Base-by-base conservation (phyloP, 2,113 vertebrate species). In the Brienomyrus brachyistius region DNA sequence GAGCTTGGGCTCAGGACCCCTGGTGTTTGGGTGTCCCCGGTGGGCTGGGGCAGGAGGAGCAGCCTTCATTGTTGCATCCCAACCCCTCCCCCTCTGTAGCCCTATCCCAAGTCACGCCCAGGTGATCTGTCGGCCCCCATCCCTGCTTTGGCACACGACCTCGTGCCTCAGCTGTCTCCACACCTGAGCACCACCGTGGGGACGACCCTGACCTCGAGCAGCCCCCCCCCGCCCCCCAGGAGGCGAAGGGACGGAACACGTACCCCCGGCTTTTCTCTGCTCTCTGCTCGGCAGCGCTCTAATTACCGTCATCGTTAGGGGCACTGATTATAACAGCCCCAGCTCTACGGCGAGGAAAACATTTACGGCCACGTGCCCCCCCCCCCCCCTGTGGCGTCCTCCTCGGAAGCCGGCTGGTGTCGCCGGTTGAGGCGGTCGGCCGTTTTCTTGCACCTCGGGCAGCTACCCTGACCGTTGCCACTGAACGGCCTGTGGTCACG, bases 141-240 rank as follows among this genome's bases (percentile, higher is more conserved):
- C 88, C 74, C 51, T 43, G 74, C 66, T 50, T 50, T 89, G 74
- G 70, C 77, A 83, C 74, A 56, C 21, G 48, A 89, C n/a, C 27
- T 74, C 48, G 23, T 7, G 27, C n/a, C 74, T 89, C 88, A 89
- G 88, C 88, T 89, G 88, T 50, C 66, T 3, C 87, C 51, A 40
- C 88, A 89, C 88, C 88, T 89, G 88, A 89, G 74, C 87, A 31
- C 21, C 45, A 9, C 74, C 21, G 50, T n/a, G 35, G 88, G 70
- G 74, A 23, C 15, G n/a, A 45, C 66, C 88, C 15, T 89, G 70
- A 89, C 31, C 48, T 31, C 6, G 70, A 2, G 15, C 19, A 17
- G 5, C 40, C 40, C 40, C 35, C 2, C 2, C 40, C n/a, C 17
- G 27, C 47, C 2, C 74, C 27, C n/a, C 17, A 15, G 19, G 70